Base-by-base conservation (phyloP, 2,888 invertebrate species). In the Himalopsyche anomala region DNA sequence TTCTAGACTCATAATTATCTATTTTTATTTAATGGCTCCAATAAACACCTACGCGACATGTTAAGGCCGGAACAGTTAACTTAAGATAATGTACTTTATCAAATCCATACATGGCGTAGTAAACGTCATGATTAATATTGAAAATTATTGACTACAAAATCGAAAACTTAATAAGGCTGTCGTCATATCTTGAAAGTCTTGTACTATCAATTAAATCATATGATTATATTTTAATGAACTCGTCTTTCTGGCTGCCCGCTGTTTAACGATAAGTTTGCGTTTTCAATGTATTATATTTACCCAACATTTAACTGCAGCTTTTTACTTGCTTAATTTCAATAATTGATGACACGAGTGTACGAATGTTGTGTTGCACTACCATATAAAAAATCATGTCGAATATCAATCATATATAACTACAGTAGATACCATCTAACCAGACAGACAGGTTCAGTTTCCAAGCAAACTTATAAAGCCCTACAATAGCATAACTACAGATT, bases 201-300 rank as follows among this genome's bases (percentile, higher is more conserved):
- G 36, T 15, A 12, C 74, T 74, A 38, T 74, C 74, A 74, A 74
- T 74, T 74, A 38, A 74, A 74, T 74, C 12, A 17, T 74, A 74
- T 74, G 74, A 74, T 74, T 74, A 38, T 36, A 12, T 74, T 36
- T 74, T 74, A 74, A 74, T 74, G 38, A 38, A 38, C 4, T 15
- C 74, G 36, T 38, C 38, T 74, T 74, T 74, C 74, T 36, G 36
- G 15, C 36, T 28, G 12, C 74, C 74, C 36, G 74, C 74, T 74
- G 74, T 38, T 38, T 36, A 38, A 74, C 36, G 74, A 36, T 15
- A 15, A 74, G 15, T 74, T 74, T 74, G 36, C 74, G 38, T 74
- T 74, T 74, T 74, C 74, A 38, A 28, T 38, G 74, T 36, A 38
- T 28, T 28, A 28, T 28, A 28, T 45, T 69, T 69, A 69, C 69